These are phyloP conservation scores for Ophion obscuratus DNA, from an alignment of 2,888 invertebrate genomes.

Conservation along the genomic window DNA sequence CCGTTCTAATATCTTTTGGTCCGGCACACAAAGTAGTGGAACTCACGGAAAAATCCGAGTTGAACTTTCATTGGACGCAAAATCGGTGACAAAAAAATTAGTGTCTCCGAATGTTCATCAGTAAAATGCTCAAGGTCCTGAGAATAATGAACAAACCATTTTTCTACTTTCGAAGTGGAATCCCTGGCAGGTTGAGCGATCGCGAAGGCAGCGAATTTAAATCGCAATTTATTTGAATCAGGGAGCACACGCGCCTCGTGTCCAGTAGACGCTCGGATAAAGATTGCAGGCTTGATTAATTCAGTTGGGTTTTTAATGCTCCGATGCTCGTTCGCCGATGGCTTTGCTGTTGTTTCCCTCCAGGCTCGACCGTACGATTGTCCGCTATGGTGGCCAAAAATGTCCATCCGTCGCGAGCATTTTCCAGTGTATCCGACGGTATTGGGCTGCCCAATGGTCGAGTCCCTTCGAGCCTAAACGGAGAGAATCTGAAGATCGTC, in stretches of 20 bases:
- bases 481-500: slow-evolving; percentile 29
- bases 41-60: too few relatives aligned
- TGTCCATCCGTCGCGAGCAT: slow-evolving; percentile 23
- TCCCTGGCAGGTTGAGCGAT: too few relatives aligned
- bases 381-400: neutral
- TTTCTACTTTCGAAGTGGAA: too few relatives aligned
- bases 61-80: too few relatives aligned
- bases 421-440: slow-evolving; percentile 37
- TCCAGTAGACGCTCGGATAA: neutral
- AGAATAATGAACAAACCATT: too few relatives aligned
- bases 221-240: neutral
- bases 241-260: neutral
- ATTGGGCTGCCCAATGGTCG: slow-evolving; percentile 40
- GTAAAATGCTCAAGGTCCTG: too few relatives aligned
- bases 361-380: slow-evolving; percentile 29
- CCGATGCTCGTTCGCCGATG: neutral
- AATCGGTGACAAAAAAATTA: too few relatives aligned
- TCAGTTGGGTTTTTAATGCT: neutral
- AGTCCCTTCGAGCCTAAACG: slow-evolving; percentile 36
- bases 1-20: too few relatives aligned
- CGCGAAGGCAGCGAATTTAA: neutral
- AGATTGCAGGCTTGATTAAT: neutral
- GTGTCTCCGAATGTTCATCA: too few relatives aligned
- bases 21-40: too few relatives aligned
- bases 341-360: neutral